These are phyloP conservation scores for Drosophila greeni DNA, from an alignment of 2,888 invertebrate species.

Conservation along the genomic window DNA sequence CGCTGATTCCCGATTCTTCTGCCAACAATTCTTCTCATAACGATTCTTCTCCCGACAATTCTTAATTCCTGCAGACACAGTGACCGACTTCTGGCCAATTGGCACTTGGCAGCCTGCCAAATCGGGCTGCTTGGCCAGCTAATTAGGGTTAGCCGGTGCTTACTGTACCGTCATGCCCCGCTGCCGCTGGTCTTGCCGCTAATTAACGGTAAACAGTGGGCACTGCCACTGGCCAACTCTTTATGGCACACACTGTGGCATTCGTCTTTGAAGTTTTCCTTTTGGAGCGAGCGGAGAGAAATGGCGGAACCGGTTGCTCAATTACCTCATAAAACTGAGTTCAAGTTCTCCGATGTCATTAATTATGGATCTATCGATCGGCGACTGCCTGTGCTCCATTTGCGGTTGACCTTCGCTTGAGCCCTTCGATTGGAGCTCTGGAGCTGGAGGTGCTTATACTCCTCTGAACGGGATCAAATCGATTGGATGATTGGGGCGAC, in stretches of 20 bases:
- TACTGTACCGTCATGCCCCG: conserved; percentile 20
- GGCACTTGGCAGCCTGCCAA: conserved; percentile 14
- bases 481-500: conserved; percentile 13
- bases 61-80: conserved; percentile 23
- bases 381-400: conserved; percentile 42
- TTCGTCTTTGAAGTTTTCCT: conserved; percentile 56
- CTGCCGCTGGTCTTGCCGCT: conserved; percentile 11
- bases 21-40: too few relatives aligned
- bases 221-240: conserved; percentile 21
- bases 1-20: conserved; percentile 3
- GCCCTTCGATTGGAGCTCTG: conserved; percentile 41
- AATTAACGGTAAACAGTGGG: conserved; percentile 34
- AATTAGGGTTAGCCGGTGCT: conserved; percentile 41
- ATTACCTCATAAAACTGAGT: conserved; percentile 37
- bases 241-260: conserved; percentile 6
- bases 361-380: conserved; percentile 40
- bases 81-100: conserved; percentile 33
- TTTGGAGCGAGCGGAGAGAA: conserved; percentile 20
- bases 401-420: conserved; percentile 58
- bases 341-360: conserved; percentile 56
- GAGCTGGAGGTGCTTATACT: background rate
- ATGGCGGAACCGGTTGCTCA: conserved; percentile 41
- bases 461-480: conserved; percentile 24
- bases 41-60: background rate
- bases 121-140: conserved; percentile 25